Base-by-base conservation (phyloP, 2,888 invertebrate species). In the Caenorhabditis doughertyi region DNA sequence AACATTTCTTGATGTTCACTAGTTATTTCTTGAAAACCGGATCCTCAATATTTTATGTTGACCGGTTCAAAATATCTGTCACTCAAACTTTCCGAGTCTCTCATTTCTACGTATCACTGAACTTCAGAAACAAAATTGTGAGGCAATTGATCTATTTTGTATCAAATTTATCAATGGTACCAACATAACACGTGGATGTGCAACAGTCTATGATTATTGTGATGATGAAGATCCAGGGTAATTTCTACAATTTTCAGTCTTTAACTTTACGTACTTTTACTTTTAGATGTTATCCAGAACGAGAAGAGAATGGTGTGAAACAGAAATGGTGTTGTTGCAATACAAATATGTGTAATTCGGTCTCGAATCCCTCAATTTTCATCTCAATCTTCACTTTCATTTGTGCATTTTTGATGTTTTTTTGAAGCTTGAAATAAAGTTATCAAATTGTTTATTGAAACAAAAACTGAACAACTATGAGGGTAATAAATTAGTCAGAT, bases 161-260 rank as follows among this genome's bases (percentile, higher is more conserved):
- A 70, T 82, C 49, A 85, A 85, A 21, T 71, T 51, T 13, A 64
- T 71, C 0, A 85, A 82, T 71, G 73, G 76, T 2, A 51, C 79
- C 1, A 25, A 23, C 21, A 39, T 80, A 16, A 81, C 77, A 39
- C 60, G 83, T 7, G 84, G 80, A 21, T 85, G 85, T 67, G 73
- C 85, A 9, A 70, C 81, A 56, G 73, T 83, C 16, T 60, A 79
- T 35, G 74, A 67, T 5, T 80, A 64, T 39, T 85, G 83, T 55
- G 32, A 35, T n/a, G 79, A 83, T 42, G 81, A 80, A 35, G 83
- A 84, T 39, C 39, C 53, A 49, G 82, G 82, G 82, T 82, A 51
- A 1, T 18, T n/a, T n/a, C n/a, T n/a, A n/a, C 1, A 4, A 44
- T 42, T 44, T 27, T n/a, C 55, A n/a, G 0, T 18, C 29, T 23